Base-by-base conservation (phyloP, 2,797 vertebrate species). In the Sardinella longiceps region DNA sequence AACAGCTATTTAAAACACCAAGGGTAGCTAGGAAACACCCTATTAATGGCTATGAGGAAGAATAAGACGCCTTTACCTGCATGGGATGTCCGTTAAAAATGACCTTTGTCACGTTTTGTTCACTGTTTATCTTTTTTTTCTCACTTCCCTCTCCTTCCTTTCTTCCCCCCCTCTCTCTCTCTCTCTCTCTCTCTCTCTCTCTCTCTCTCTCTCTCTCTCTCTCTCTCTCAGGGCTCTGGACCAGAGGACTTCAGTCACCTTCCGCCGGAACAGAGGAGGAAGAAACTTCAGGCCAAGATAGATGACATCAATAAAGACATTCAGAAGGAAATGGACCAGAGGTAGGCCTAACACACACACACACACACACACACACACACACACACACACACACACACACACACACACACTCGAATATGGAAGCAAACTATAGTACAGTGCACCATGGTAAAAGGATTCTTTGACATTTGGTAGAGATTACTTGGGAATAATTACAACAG, bases 191-290 rank as follows among this genome's bases (percentile, higher is more conserved):
- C 12, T 28, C 51, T 48, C 63, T 80, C 85, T 43, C 18, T 84
- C 86, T 88, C 37, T 56, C 45, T n/a, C 20, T 5, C 60, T 51
- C 85, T 0, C n/a, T 81, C 39, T 85, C 3, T 51, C 15, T 77
- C 12, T 28, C 51, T 10, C 48, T 45, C 43, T 56, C 39, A 99
- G 98, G 98, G 98, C 53, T 96, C 97, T 0, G 96, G 95, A 45
- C 97, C 98, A 0, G 98, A 99, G 88, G 98, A 99, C 90, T 99
- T 98, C 94, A 99, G 98, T 94, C 97, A 99, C 92, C 95, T 99
- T 82, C 98, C 98, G 0, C 98, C 98, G 0, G 98, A 99, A 86
- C 98, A 99, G 90, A 96, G 98, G 84, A 96, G 98, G 91, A 99
- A 99, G 93, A 99, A 98, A 89, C 95, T 99, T 56, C 98, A 99